Evolutionary conservation across 2,888 invertebrate species (phyloP).

Genomic region (Diploptera punctata): DNA sequence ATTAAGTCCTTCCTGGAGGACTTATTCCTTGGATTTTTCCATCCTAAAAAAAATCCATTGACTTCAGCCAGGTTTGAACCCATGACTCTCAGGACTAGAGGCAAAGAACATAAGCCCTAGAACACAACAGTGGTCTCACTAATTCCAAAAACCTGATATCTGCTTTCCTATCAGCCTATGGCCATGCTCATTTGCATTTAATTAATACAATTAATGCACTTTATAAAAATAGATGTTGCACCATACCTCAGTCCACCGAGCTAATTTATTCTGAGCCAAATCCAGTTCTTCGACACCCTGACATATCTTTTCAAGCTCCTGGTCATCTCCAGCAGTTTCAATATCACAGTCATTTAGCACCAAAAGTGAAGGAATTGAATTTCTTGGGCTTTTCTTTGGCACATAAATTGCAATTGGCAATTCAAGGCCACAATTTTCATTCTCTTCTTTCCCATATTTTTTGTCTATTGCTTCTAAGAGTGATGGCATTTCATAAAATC

Average conservation of each 20-base stretch:
- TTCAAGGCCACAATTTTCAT: conserved; percentile 23
- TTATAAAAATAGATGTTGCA: too few species aligned
- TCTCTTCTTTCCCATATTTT: conserved; percentile 69
- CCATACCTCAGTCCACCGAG: conserved; percentile 82
- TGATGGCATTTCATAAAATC: conserved; percentile 72
- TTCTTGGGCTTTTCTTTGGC: conserved; percentile 77
- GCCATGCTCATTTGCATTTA: too few species aligned
- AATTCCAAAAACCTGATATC: too few species aligned
- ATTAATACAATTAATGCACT: too few species aligned
- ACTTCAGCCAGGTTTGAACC: too few species aligned
- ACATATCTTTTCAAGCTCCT: conserved; percentile 80
- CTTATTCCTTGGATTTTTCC: too few species aligned
- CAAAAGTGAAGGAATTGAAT: conserved; percentile 76
- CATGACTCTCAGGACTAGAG: too few species aligned
- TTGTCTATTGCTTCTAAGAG: conserved; percentile 88
- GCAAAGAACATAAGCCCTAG: too few species aligned
- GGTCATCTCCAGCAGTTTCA: conserved; percentile 85
- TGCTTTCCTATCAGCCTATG: too few species aligned
- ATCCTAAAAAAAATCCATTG: too few species aligned
- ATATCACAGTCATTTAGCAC: conserved; percentile 93
- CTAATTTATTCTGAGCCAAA: conserved; percentile 89
- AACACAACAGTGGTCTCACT: too few species aligned
- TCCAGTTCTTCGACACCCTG: conserved; percentile 93
- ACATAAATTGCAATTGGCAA: conserved; percentile 86
- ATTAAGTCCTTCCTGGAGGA: too few species aligned